phyloP scores from a whole-genome alignment of 2,113 vertebrate genomes.

The Microtus richardsoni region DNA sequence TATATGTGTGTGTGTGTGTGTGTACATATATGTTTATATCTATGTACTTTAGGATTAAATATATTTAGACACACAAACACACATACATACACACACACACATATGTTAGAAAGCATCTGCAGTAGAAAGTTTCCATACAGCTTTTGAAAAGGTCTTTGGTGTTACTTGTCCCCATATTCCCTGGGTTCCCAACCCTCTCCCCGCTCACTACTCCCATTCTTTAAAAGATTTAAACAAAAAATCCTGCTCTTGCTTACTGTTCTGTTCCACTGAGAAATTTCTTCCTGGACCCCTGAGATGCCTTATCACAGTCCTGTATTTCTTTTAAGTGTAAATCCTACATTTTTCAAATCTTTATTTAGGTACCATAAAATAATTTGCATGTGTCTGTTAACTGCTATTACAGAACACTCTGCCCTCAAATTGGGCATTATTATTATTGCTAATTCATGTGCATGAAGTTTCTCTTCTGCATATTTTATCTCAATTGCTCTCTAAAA shows the following conservation, averaged over 20 bases:
- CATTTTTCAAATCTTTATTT: constrained; percentile 35
- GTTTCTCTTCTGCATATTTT: constrained; percentile 30
- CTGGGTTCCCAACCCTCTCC: neutral
- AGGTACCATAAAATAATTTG: neutral
- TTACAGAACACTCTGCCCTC: neutral
- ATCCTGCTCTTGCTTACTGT: neutral
- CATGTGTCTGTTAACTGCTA: neutral
- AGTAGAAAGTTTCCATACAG: neutral
- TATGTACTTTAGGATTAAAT: neutral
- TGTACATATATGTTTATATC: neutral
- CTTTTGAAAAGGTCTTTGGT: neutral
- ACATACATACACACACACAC: neutral
- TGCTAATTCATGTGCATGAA: neutral
- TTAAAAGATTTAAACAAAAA: constrained; percentile 6
- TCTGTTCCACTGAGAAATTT: neutral
- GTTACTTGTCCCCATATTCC: neutral
- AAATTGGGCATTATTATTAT: neutral
- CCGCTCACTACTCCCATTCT: neutral
- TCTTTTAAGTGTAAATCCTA: constrained; percentile 11
- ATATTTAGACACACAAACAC: neutral
- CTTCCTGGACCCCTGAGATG: neutral
- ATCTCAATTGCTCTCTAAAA: neutral
- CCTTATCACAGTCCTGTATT: neutral
- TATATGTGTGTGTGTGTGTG: neutral
- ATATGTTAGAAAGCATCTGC: neutral